Conservation (phyloP, 2,888 invertebrate genomes). For the Lasioglossum figueresi region DNA sequence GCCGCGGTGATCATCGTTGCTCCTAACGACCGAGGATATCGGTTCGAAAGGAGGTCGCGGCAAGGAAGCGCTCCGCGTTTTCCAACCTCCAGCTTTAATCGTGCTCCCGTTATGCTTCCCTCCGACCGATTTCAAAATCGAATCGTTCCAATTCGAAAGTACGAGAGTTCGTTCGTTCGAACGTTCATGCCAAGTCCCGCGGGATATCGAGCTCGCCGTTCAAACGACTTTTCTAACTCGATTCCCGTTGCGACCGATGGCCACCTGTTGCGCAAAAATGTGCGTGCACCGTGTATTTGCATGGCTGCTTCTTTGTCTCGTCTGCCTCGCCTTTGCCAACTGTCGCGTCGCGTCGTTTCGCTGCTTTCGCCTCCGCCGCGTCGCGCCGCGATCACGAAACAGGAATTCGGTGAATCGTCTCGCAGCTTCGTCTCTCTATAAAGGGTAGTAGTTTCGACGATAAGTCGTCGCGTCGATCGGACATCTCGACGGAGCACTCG, state of each 20-base stretch:
- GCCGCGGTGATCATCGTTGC: conserved; percentile 30
- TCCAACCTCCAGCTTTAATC: background rate
- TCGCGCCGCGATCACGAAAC: background rate
- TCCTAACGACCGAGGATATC: conserved; percentile 55
- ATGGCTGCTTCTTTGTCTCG: conserved; percentile 38
- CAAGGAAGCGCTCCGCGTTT: background rate
- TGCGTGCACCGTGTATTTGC: conserved; percentile 59
- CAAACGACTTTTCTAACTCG: conserved; percentile 46
- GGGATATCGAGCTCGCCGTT: background rate
- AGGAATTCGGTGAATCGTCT: conserved; percentile 5
- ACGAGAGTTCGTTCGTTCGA: too few species aligned
- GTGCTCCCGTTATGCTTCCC: background rate
- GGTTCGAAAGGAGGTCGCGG: conserved; percentile 7
- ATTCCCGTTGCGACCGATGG: conserved; percentile 49
- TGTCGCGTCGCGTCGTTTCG: background rate
- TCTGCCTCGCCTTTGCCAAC: background rate
- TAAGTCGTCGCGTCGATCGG: too few species aligned
- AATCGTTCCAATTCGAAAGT: too few species aligned
- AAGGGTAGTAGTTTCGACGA: too few species aligned
- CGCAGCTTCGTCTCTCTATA: background rate
- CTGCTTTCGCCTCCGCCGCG: background rate
- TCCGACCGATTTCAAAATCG: background rate
- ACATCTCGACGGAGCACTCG: background rate
- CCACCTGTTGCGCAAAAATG: conserved; percentile 71
- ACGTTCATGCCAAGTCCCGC: background rate